These are phyloP conservation scores for Halocynthia aurantium DNA, from an alignment of 23 tunicate species.

Conservation along the genomic window DNA sequence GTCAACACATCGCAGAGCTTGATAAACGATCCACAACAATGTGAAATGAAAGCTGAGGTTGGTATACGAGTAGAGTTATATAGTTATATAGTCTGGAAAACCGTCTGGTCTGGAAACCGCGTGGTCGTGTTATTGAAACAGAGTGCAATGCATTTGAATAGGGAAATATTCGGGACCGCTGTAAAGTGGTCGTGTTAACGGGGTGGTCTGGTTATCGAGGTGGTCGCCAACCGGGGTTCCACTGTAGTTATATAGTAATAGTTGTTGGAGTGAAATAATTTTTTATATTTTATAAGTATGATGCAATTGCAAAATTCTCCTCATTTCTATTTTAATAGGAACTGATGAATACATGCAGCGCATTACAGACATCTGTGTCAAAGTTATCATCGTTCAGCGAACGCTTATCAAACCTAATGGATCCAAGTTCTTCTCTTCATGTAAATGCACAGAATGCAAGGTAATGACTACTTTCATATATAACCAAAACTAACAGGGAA, in stretches of 20 bases:
- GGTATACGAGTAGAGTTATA: not conserved
- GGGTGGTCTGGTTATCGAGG: no score
- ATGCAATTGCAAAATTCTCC: no score
- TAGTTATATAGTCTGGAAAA: no score
- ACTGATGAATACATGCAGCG: slow-evolving; percentile 4
- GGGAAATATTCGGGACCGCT: no score
- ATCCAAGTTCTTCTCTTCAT: not conserved
- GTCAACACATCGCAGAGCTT: not conserved
- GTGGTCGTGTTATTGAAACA: no score
- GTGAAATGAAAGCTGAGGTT: slow-evolving; percentile 31
- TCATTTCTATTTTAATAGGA: not conserved
- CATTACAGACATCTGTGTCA: not conserved
- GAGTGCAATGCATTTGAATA: no score
- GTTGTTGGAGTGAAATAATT: no score
- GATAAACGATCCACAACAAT: slow-evolving; percentile 37
- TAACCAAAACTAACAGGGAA: not conserved
- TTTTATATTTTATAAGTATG: no score
- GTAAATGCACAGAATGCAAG: slow-evolving; percentile 7
- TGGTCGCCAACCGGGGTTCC: no score
- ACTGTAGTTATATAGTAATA: no score
- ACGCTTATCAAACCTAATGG: not conserved
- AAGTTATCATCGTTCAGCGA: slow-evolving; percentile 17
- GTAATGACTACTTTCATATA: not conserved
- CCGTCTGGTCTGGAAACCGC: no score
- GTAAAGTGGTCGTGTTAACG: no score